Evolutionary conservation across 1,140 invertebrate genomes (phyloP), one percentile per base, ranked within the genome.

Genomic region (Drosophila guanche): DNA sequence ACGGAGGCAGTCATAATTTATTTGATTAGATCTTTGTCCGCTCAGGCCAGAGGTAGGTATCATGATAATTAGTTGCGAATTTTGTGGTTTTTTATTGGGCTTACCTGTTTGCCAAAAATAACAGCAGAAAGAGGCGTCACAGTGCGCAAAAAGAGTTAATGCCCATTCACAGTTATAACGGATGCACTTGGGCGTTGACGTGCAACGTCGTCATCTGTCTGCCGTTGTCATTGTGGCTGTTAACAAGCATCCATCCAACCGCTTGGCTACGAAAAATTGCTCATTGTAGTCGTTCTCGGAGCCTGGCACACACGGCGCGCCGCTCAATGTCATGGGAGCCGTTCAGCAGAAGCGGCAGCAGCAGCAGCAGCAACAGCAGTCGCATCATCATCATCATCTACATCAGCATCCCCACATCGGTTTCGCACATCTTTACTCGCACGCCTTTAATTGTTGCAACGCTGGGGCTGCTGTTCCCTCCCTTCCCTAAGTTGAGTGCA

Each of bases 271-370:
- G 59, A 61, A 77, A 81, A 83, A 68, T 78, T 68, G 63, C 63
- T 56, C 78, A 86, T 86, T 81, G 83, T 88, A 65, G 60, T 72
- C 70, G 65, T 63, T 67, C 33, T 10, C 33, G 33, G 33, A 3
- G 33, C 33, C 33, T 37, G 33, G 33, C 33, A 37, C 33, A 37
- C 33, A 37, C 33, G 79, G 48, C 75, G 68, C 61, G 60, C 60
- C 51, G 62, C 68, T 88, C 84, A 88, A 89, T 89, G 83, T 88
- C 83, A 88, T 88, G 83, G 84, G 84, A 88, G 83, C 46, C 79
- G 58, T 58, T 41, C 54, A 48, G 57, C 47, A 50, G 51, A 46
- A 48, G 43, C 27, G 47, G 27, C 57, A 50, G 23, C 69, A 61
- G 45, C 52, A 65, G 52, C 51, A 56, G 14, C 65, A 25, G 25